phyloP scores from a whole-genome alignment of 2,113 vertebrate genomes.

The Urocitellus parryii region DNA sequence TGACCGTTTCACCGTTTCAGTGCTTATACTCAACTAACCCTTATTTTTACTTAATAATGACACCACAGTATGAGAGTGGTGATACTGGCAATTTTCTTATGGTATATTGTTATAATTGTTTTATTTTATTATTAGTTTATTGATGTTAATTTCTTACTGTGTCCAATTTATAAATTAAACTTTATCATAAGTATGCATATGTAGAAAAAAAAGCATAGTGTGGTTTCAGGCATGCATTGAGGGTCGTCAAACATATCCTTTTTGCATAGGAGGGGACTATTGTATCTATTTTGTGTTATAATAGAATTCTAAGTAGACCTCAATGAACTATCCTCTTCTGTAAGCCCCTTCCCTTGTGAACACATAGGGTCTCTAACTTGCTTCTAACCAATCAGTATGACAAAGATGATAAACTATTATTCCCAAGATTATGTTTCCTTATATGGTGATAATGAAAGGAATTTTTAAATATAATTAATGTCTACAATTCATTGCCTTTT shows the following conservation, averaged over 20 bases:
- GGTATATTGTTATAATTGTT: neutral
- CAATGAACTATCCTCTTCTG: neutral
- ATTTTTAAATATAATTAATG: neutral
- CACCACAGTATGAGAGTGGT: neutral
- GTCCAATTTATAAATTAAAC: neutral
- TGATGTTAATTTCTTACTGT: neutral
- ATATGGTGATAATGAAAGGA: neutral
- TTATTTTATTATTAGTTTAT: neutral
- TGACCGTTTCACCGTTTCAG: neutral
- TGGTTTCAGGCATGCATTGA: neutral
- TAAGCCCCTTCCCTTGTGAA: neutral
- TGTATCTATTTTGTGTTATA: neutral
- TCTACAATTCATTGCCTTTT: neutral
- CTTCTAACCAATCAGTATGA: neutral
- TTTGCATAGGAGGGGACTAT: neutral
- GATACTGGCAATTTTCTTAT: neutral
- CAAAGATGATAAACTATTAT: neutral
- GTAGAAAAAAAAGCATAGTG: neutral
- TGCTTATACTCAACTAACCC: neutral
- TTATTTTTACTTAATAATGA: neutral
- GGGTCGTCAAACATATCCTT: neutral
- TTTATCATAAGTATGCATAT: neutral
- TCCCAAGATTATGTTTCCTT: neutral
- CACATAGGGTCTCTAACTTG: neutral
- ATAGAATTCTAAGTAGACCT: neutral